phyloP scores from a whole-genome alignment of 2,797 vertebrate genomes.

The Gymnopithys bicolor region DNA sequence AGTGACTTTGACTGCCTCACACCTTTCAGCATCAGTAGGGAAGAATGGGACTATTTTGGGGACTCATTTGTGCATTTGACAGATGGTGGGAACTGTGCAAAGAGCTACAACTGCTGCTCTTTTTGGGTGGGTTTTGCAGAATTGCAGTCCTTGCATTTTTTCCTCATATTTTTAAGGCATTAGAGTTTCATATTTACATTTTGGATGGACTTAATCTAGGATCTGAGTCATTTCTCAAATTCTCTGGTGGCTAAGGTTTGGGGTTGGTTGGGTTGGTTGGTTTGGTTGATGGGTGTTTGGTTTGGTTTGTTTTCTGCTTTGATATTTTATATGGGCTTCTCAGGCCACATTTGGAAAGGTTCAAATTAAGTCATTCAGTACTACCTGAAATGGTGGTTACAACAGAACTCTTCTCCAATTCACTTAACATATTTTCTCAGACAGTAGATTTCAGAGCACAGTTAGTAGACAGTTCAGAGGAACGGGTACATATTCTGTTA shows the following conservation, averaged over 20 bases:
- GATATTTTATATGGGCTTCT: not conserved
- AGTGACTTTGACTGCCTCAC: accelerated
- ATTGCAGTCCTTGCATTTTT: not conserved
- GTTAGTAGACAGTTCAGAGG: not conserved
- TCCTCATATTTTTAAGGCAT: not conserved
- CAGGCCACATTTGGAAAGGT: not conserved
- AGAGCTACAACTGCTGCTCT: accelerated
- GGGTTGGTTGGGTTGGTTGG: not conserved
- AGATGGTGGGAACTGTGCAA: accelerated
- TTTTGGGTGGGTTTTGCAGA: not conserved
- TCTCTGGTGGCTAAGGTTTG: not conserved
- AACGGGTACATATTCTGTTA: not conserved
- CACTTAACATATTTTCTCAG: not conserved
- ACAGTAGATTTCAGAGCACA: not conserved
- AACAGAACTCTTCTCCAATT: not conserved
- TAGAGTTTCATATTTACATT: not conserved
- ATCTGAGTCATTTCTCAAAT: not conserved
- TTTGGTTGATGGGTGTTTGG: not conserved
- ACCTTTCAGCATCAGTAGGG: accelerated
- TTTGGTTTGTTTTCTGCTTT: not conserved
- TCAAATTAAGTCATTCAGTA: not conserved
- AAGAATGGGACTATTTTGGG: not conserved
- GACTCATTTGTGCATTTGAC: not conserved
- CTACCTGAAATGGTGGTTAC: not conserved
- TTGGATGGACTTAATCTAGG: not conserved